phyloP scores from a whole-genome alignment of 2,113 vertebrate species.

The Ciconia stormi region DNA sequence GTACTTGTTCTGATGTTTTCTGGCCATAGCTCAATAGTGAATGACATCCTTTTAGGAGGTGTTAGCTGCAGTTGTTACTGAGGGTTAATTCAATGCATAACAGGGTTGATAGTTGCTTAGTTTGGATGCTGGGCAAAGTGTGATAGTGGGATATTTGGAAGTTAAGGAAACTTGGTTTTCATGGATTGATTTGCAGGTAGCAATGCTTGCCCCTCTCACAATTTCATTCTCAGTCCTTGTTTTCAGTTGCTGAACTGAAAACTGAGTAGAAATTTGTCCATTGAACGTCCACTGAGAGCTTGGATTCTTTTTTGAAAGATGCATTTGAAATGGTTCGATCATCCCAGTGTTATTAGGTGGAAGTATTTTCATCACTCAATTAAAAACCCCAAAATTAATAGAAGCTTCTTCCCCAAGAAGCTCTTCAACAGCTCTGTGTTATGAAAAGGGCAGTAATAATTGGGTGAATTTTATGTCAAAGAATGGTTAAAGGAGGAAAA shows the following conservation, averaged over 20 bases:
- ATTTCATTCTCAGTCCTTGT: neutral
- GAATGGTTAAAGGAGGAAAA: neutral
- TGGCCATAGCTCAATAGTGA: neutral
- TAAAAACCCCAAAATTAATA: neutral
- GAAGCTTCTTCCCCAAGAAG: neutral
- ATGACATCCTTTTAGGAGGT: neutral
- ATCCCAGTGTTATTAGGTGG: neutral
- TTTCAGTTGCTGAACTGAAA: neutral
- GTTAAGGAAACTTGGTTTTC: neutral
- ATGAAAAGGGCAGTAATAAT: neutral
- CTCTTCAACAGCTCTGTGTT: neutral
- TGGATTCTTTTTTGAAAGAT: neutral
- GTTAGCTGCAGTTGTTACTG: neutral
- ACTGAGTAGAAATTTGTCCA: neutral
- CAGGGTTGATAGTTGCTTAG: neutral
- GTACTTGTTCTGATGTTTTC: neutral
- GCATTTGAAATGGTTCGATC: neutral
- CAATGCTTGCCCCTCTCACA: neutral
- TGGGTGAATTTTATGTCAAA: neutral
- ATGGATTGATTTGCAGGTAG: neutral
- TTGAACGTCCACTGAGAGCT: neutral
- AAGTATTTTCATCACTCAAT: neutral
- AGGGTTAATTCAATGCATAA: neutral
- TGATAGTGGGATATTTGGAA: neutral
- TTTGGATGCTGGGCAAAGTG: neutral